Conservation (phyloP, 1,140 invertebrate genomes). For the Plectrocnemia conspersa region DNA sequence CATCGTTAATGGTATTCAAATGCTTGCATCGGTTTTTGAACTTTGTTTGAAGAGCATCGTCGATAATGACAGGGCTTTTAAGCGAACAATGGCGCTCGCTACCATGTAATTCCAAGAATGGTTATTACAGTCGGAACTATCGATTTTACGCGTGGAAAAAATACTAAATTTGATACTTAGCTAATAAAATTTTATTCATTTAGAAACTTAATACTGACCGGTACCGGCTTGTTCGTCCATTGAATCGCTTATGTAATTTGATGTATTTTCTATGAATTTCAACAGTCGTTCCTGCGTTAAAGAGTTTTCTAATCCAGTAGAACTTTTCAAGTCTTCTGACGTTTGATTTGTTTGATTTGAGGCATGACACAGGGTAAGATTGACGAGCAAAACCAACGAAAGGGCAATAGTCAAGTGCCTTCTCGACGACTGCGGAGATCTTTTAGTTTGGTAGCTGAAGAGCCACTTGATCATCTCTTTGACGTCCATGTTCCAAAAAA, state of each 20-base stretch:
- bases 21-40: no score
- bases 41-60: no score
- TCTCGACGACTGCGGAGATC: not conserved
- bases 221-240: not conserved
- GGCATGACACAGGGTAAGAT: constrained; percentile 4
- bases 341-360: not conserved
- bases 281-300: not conserved
- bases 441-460: constrained; percentile 9
- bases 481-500: no score
- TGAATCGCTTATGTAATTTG: not conserved
- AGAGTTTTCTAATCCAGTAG: constrained; percentile 2
- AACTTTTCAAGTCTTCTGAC: not conserved
- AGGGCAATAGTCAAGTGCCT: constrained; percentile 1
- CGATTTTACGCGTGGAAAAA: no score
- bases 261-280: not conserved
- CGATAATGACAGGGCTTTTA: no score
- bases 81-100: no score
- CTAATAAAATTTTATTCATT: no score
- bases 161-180: no score
- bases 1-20: no score
- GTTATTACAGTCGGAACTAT: no score
- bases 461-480: constrained; percentile 32
- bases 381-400: constrained; percentile 6
- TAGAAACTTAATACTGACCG: not conserved
- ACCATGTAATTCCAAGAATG: no score